phyloP scores from a whole-genome alignment of 2,797 vertebrate species.

The Pogoniulus pusillus region DNA sequence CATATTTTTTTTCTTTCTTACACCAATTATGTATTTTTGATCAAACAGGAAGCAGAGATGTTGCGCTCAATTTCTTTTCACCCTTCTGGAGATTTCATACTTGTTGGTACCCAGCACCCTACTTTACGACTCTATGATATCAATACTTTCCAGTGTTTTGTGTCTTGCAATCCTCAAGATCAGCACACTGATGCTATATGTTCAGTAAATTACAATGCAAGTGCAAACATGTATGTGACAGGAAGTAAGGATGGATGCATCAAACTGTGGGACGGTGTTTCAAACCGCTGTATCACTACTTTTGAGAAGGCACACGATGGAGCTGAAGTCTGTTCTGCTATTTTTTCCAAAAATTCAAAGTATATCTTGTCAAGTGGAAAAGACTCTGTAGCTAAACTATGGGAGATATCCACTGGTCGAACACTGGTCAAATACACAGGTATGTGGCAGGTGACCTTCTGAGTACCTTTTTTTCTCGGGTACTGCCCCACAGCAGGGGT shows the following conservation, averaged over 20 bases:
- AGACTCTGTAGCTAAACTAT: conserved; percentile 96
- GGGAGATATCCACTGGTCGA: conserved; percentile 97
- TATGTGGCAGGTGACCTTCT: conserved; percentile 57
- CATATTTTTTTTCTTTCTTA: neutral
- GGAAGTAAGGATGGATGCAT: conserved; percentile 98
- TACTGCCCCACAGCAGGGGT: neutral
- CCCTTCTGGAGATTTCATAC: conserved; percentile 94
- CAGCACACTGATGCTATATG: conserved; percentile 97
- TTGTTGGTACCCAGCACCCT: conserved; percentile 97
- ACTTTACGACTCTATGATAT: conserved; percentile 96
- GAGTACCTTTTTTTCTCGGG: neutral
- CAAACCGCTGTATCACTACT: conserved; percentile 93
- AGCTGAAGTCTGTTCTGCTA: conserved; percentile 94
- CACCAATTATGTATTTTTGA: neutral
- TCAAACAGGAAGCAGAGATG: conserved; percentile 95
- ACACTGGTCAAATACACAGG: conserved; percentile 97
- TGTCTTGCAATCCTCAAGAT: conserved; percentile 96
- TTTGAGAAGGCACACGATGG: conserved; percentile 96
- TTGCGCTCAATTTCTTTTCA: conserved; percentile 97
- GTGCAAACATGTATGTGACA: conserved; percentile 93
- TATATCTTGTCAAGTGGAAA: conserved; percentile 97
- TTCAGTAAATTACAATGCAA: conserved; percentile 91
- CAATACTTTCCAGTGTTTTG: conserved; percentile 98
- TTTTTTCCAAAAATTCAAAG: conserved; percentile 98
- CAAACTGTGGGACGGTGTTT: conserved; percentile 97